These are phyloP conservation scores for Potamarius usumacintae DNA, from an alignment of 2,113 vertebrate genomes.

Conservation along the genomic window DNA sequence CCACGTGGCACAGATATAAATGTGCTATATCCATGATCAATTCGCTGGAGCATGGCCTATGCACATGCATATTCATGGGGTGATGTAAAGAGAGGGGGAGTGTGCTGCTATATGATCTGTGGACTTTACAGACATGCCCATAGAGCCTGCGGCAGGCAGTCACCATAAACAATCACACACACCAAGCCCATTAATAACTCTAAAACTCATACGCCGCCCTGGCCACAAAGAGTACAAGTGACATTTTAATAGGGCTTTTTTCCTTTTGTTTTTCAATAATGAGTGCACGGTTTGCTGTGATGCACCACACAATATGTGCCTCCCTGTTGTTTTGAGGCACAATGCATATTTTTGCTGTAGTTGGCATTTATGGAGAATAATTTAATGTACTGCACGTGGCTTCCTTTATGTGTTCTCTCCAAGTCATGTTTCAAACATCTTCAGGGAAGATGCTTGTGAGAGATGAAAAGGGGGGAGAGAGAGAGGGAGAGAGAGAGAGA, in stretches of 20 bases:
- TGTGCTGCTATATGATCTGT: slow-evolving; percentile 39
- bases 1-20: slow-evolving; percentile 56
- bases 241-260: slow-evolving; percentile 60
- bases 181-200: slow-evolving; percentile 58
- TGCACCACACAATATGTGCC: slow-evolving; percentile 25
- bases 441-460: slow-evolving; percentile 27
- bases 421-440: slow-evolving; percentile 36
- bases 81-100: slow-evolving; percentile 48
- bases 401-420: slow-evolving; percentile 40
- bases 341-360: slow-evolving; percentile 55
- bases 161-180: slow-evolving; percentile 57
- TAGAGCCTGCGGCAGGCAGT: slow-evolving; percentile 54
- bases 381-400: slow-evolving; percentile 42
- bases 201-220: slow-evolving; percentile 45
- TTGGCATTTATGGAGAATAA: slow-evolving; percentile 57
- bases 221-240: slow-evolving; percentile 53
- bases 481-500: background rate
- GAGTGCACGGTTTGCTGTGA: slow-evolving; percentile 49
- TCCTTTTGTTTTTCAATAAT: slow-evolving; percentile 60
- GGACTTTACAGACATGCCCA: slow-evolving; percentile 56
- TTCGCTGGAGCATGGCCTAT: slow-evolving; percentile 44
- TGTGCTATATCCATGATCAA: slow-evolving; percentile 47
- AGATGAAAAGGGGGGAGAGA: background rate
- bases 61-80: slow-evolving; percentile 53
- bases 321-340: slow-evolving; percentile 49